Base-by-base conservation (phyloP, 2,797 vertebrate species). In the Hemitrygon akajei region DNA sequence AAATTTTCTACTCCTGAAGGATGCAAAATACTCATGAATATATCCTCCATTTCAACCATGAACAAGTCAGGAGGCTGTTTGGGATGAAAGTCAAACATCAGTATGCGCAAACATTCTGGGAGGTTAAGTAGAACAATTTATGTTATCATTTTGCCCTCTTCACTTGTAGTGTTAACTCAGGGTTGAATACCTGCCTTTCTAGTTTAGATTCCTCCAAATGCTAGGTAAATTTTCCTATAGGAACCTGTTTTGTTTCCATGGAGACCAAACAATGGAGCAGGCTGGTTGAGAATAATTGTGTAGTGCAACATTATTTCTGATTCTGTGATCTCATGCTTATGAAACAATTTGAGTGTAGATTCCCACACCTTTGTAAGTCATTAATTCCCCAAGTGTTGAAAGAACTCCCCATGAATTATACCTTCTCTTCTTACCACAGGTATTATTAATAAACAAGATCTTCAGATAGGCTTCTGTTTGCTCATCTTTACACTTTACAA, bases 201-300 rank as follows among this genome's bases (percentile, higher is more conserved):
- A 66, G 63, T 66, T 66, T 66, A 34, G 25, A 63, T 34, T 1
- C 63, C 25, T 87, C 60, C 9, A 87, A 87, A 87, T 63, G 30
- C 27, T n/a, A 20, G 60, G 30, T 34, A 58, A 89, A 66, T 0
- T 47, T 47, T 82, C 37, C 60, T 89, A 86, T 22, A 82, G 86
- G 18, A 89, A n/a, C 60, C 84, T 66, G 86, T 16, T 66, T 87
- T 60, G 86, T 89, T 89, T 89, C 86, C 58, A 89, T 89, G 20
- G 86, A 89, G 86, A 89, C n/a, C n/a, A 14, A 89, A 89, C 30
- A 89, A 89, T 63, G 34, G 6, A n/a, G 3, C 27, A 16, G 5
- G 6, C 60, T 63, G 86, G 58, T 89, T 30, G 58, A 58, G 86
- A 58, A 66, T 66, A 89, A 89, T 60, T 34, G 6, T 63, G 60